Base-by-base conservation (phyloP, 2,797 vertebrate species). In the Pterois miles region DNA sequence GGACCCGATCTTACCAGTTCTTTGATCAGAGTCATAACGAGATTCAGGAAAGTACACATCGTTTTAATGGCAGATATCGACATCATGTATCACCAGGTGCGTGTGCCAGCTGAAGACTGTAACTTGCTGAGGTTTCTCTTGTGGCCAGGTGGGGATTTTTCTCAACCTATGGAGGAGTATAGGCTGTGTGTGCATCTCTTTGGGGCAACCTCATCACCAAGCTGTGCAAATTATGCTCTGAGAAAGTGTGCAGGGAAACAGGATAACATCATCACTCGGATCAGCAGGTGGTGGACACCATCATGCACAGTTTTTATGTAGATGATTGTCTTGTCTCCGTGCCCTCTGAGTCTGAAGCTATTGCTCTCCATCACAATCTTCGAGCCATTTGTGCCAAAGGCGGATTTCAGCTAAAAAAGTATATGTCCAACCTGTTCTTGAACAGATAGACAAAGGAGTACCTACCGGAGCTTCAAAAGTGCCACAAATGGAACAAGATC, bases 1-100 rank as follows among this genome's bases (percentile, higher is more conserved):
- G n/a, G n/a, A n/a, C n/a, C n/a, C n/a, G n/a, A n/a, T n/a, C 53
- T 78, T 2, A 71, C 46, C 1, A 78, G 76, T 23, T 52, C 23
- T 14, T 3, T 77, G 23, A 18, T 70, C n/a, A 40, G 27, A 14
- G 62, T 52, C n/a, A 23, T 58, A 23, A 52, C 53, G 18, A 38
- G 52, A 20, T 70, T 70, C 33, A 68, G 23, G 25, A 62, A 60
- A 4, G 65, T 63, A 10, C 18, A 13, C 1, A 2, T 63, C 7
- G 38, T 58, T n/a, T 16, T 65, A 22, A 70, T 70, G 58, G 4
- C 57, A 3, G 57, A 69, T 5, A 34, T 53, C 8, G 64, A 60
- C 22, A 43, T 43, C 1, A 43, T 68, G 46, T 76, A 38, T 34
- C n/a, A 69, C 5, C 70, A 69, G 3, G 58, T 69, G 6, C 1